Conservation (phyloP, 2,797 vertebrate species). For the Poeciliopsis paucimaculata region DNA sequence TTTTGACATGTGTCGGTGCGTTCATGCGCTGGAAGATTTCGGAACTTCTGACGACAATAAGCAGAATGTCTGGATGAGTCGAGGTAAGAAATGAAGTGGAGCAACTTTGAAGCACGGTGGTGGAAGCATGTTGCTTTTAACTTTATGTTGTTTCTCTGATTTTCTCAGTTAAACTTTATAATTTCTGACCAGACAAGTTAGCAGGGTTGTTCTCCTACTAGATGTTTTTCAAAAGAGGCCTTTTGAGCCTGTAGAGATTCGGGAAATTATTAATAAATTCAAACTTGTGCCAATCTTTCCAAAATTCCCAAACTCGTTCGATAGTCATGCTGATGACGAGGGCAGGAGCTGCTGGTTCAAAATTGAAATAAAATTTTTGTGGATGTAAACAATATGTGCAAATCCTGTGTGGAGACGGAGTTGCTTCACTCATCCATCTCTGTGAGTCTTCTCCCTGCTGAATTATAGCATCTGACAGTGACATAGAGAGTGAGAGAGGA, state of each 20-base stretch:
- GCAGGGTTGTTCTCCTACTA: neutral
- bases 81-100: neutral
- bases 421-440: conserved; percentile 28
- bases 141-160: neutral
- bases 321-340: neutral
- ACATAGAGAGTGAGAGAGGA: conserved; percentile 34
- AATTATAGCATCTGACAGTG: conserved; percentile 31
- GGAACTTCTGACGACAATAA: neutral
- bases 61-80: neutral
- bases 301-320: neutral
- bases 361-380: neutral
- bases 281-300: neutral
- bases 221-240: neutral
- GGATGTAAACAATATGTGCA: neutral
- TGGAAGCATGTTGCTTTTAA: neutral
- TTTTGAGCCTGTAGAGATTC: neutral
- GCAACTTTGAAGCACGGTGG: neutral
- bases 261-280: neutral
- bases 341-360: neutral
- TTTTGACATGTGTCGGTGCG: neutral
- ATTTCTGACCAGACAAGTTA: neutral
- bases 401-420: neutral
- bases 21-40: neutral
- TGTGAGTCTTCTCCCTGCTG: conserved; percentile 24
- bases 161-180: neutral